phyloP scores from a whole-genome alignment of 2,888 invertebrate genomes.

The Ichneumoninae sp. region DNA sequence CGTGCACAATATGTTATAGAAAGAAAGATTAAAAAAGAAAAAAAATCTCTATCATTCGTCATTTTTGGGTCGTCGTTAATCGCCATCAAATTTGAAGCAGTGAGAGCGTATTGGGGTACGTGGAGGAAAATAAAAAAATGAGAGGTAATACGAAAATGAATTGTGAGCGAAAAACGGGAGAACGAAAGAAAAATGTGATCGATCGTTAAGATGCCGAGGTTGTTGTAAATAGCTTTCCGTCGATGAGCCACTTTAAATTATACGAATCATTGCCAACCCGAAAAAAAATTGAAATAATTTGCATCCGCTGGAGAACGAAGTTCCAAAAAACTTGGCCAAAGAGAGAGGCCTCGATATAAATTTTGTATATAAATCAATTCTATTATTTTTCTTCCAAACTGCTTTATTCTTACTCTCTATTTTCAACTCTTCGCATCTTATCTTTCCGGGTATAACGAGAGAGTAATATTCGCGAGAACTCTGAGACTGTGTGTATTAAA shows the following conservation, averaged over 20 bases:
- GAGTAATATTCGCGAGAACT: constrained; percentile 27
- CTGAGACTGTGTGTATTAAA: neutral
- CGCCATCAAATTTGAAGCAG: neutral
- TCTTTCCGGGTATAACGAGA: constrained; percentile 35
- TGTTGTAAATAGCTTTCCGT: constrained; percentile 59
- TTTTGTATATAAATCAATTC: constrained; percentile 63
- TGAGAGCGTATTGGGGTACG: constrained; percentile 24
- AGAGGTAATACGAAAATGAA: constrained; percentile 6
- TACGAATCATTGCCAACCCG: neutral
- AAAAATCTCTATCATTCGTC: constrained; percentile 22
- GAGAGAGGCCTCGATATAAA: constrained; percentile 18
- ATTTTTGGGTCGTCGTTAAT: constrained; percentile 44
- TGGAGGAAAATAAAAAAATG: constrained; percentile 3
- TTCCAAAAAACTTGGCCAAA: neutral
- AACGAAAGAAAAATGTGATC: neutral
- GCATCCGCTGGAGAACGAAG: neutral
- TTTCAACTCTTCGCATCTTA: constrained; percentile 63
- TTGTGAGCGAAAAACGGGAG: constrained; percentile 17
- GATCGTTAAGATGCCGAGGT: constrained; percentile 58
- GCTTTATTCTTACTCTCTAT: constrained; percentile 28
- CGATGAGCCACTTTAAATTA: constrained; percentile 35
- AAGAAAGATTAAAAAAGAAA: neutral
- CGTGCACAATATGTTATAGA: constrained; percentile 51
- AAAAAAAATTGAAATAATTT: neutral
- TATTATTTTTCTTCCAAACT: constrained; percentile 12